Percentiles rank a stretch among this genome's conserved stretches.
phyloP scores from a whole-genome alignment of 2,888 invertebrate species.

The Limnephilus lunatus region DNA sequence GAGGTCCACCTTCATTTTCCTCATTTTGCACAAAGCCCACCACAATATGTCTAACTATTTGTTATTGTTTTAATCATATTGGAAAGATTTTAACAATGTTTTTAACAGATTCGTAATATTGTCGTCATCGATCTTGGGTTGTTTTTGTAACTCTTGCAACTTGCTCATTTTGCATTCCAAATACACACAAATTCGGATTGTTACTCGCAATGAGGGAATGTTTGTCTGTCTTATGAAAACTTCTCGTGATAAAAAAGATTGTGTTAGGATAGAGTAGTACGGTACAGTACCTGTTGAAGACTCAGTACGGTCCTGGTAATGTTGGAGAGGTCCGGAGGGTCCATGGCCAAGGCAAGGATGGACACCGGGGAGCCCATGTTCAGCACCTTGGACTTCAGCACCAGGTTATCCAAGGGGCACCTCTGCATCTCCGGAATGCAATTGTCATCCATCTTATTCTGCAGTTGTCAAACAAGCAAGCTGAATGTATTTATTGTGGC shows the following conservation, averaged over 20 bases:
- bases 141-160: too few species aligned
- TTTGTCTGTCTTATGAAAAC: too few species aligned
- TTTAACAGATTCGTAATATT: too few species aligned
- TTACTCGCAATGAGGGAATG: too few species aligned
- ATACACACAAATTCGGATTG: too few species aligned
- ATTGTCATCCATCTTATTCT: slow-evolving; percentile 77
- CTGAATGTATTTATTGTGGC: background rate
- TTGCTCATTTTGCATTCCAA: too few species aligned
- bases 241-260: background rate
- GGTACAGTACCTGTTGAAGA: slow-evolving; percentile 84
- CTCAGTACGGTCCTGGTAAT: slow-evolving; percentile 89
- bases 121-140: too few species aligned
- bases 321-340: slow-evolving; percentile 90
- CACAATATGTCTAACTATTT: too few species aligned
- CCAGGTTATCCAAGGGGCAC: slow-evolving; percentile 87
- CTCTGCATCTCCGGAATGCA: slow-evolving; percentile 86
- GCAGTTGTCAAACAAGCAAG: slow-evolving; percentile 57
- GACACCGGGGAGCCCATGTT: slow-evolving; percentile 89
- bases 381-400: slow-evolving; percentile 88
- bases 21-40: too few species aligned
- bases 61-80: too few species aligned
- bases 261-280: background rate
- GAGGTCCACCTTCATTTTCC: too few species aligned
- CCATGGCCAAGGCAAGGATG: slow-evolving; percentile 89
- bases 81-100: too few species aligned